Base-by-base conservation (phyloP, 2,888 invertebrate species). In the Limnephilus lunatus region DNA sequence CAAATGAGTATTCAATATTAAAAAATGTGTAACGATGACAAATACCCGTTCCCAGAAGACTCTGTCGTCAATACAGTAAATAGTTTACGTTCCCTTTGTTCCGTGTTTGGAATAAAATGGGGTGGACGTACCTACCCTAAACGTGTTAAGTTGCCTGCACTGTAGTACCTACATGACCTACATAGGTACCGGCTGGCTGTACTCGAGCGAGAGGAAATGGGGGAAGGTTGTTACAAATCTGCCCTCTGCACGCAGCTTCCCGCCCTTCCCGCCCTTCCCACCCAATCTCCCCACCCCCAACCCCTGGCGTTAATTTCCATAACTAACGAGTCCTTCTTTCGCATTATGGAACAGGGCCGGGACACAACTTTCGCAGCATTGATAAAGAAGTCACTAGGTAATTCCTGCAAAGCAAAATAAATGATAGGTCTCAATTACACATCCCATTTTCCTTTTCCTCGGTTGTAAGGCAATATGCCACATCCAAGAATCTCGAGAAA, bases 251-350 rank as follows among this genome's bases (percentile, higher is more conserved):
- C 86, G 86, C 86, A 86, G 86, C 86, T 25, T 48, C 86, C 86
- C n/a, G 25, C 19, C 25, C 86, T 48, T 48, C 86, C 86, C n/a
- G 25, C 19, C 25, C 86, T 48, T 11, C 48, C n/a, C 32, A 7
- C 39, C 81, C n/a, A 81, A 4, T 44, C 53, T 30, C 81, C 39
- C 30, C 91, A 30, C 5, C 83, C 11, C 39, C 89, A 68, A 35
- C 91, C 35, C 91, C 89, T 88, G 90, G 83, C 92, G 90, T 91
- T 92, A 91, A 92, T 92, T 92, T 91, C 92, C 92, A 92, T 92
- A 92, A 92, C 92, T 92, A 92, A 92, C 92, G 91, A 92, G 89
- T 83, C 90, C 53, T 83, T 90, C 90, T 90, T 90, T 48, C 83
- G 68, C 68, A 88, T 88, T 88, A 88, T 25, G 35, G 31, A 53